Conservation (phyloP, 92 coral and sea anemone genomes). For the Heteractis magnifica region DNA sequence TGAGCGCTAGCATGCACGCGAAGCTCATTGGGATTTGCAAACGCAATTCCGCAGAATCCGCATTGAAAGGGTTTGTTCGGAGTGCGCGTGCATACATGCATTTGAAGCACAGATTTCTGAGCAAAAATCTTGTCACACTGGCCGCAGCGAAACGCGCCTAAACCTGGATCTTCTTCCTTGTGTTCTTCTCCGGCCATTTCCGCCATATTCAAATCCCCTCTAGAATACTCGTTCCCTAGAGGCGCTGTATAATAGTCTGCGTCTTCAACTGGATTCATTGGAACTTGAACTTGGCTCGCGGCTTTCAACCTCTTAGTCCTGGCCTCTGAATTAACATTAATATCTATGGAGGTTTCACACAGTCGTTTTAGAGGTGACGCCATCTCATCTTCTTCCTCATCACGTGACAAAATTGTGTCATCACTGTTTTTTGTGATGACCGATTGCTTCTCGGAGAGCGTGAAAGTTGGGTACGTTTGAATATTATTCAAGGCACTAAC, state of each 20-base stretch:
- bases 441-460: background rate
- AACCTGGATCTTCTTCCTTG: conserved; percentile 25
- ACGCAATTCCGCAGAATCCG: conserved; percentile 59
- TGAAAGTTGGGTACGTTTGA: background rate
- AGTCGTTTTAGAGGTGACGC: background rate
- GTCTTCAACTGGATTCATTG: background rate
- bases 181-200: background rate
- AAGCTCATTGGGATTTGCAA: conserved; percentile 56
- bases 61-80: conserved; percentile 62
- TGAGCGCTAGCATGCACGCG: conserved; percentile 62
- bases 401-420: background rate
- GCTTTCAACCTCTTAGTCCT: background rate
- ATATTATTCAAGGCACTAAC: background rate
- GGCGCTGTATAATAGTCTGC: background rate
- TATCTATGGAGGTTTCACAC: background rate
- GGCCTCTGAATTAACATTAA: background rate
- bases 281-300: too few species aligned
- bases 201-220: background rate
- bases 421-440: background rate
- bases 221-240: background rate
- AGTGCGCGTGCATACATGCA: conserved; percentile 33
- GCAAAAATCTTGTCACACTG: conserved; percentile 40
- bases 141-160: conserved; percentile 40
- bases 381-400: background rate
- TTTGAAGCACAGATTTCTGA: conserved; percentile 39